phyloP scores from a whole-genome alignment of 2,888 invertebrate genomes.

The Tridacna crocea region DNA sequence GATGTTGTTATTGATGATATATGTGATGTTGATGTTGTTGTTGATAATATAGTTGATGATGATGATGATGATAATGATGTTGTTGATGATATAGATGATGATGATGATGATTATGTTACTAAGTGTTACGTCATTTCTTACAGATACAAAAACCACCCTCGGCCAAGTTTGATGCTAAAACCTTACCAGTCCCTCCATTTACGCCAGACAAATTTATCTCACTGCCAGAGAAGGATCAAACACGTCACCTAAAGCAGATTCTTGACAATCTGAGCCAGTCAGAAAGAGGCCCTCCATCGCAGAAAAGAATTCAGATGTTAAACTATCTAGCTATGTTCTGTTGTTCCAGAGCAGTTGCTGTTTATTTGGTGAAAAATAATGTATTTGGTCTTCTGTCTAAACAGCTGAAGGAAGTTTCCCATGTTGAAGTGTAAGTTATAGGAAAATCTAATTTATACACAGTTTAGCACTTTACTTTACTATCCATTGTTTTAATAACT shows the following conservation, averaged over 20 bases:
- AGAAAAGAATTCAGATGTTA: constrained; percentile 81
- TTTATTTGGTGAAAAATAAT: constrained; percentile 68
- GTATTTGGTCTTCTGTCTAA: constrained; percentile 73
- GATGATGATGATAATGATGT: neutral
- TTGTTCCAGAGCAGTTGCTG: constrained; percentile 67
- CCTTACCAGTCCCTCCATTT: constrained; percentile 79
- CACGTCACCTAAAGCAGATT: constrained; percentile 77
- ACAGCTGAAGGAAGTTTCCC: constrained; percentile 80
- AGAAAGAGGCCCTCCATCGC: constrained; percentile 83
- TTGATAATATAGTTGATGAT: neutral
- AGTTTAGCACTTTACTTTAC: no score
- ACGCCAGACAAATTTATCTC: constrained; percentile 75
- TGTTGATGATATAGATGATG: neutral
- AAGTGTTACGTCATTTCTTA: neutral
- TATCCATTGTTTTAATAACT: no score
- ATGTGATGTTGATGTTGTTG: neutral
- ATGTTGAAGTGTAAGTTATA: constrained; percentile 81
- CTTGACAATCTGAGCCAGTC: constrained; percentile 70
- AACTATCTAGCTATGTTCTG: constrained; percentile 79
- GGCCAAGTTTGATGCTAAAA: constrained; percentile 82
- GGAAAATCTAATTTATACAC: no score
- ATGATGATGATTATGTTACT: neutral
- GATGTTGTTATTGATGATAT: no score
- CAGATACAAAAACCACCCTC: constrained; percentile 80
- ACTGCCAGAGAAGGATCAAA: constrained; percentile 76